Evolutionary conservation across 2,113 vertebrate genomes (phyloP).

Genomic region (Chaetorhynchus papuensis): DNA sequence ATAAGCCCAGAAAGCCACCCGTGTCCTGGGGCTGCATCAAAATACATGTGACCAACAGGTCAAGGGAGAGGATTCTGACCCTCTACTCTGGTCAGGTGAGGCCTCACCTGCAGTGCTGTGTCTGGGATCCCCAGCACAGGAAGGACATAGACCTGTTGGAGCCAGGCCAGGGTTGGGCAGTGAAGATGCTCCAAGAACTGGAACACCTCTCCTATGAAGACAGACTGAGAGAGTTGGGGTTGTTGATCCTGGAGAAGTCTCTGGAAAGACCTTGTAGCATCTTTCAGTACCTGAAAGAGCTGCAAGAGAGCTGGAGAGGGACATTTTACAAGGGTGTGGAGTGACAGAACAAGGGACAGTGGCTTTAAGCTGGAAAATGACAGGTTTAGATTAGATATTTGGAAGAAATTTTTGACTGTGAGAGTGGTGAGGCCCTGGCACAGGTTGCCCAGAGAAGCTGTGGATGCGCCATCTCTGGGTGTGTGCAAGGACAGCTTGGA

Average conservation of each 20-base stretch:
- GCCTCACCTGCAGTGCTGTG: not conserved
- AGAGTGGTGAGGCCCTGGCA: not conserved
- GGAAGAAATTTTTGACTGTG: not conserved
- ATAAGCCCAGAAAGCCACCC: not conserved
- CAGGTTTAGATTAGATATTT: not conserved
- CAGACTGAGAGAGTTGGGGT: not conserved
- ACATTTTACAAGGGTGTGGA: not conserved
- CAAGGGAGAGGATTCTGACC: not conserved
- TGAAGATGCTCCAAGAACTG: not conserved
- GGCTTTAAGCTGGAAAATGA: not conserved
- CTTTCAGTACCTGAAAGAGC: not conserved
- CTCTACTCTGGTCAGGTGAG: not conserved
- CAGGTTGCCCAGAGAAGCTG: not conserved
- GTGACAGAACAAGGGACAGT: not conserved
- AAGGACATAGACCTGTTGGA: accelerated
- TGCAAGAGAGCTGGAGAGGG: not conserved
- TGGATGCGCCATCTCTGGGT: not conserved
- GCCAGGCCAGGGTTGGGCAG: not conserved
- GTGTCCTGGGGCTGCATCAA: not conserved
- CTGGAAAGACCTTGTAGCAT: not conserved
- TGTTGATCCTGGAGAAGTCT: not conserved
- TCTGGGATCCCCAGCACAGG: not conserved
- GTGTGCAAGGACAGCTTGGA: not conserved
- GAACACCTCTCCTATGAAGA: not conserved
- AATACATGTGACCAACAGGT: not conserved